Evolutionary conservation across 2,888 invertebrate genomes (phyloP).

Genomic region (Eretmocerus hayati): DNA sequence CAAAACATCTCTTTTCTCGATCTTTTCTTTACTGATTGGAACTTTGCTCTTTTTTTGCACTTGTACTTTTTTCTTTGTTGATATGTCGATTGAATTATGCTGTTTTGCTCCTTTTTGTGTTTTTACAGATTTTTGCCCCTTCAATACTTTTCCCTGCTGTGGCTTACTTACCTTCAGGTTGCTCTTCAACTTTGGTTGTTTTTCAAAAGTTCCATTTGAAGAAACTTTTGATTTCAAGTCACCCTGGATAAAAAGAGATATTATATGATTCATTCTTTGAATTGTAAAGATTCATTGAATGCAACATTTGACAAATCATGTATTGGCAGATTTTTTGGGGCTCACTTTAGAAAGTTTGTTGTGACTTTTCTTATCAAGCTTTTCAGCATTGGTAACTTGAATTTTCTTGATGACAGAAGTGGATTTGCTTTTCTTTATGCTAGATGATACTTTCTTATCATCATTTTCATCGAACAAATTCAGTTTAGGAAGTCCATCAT

Average conservation of each 20-base stretch:
- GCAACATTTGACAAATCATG: not conserved
- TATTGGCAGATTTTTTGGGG: no score
- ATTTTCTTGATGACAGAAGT: no score
- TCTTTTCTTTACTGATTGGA: conserved; percentile 1
- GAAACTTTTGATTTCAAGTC: not conserved
- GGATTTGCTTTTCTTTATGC: conserved; percentile 8
- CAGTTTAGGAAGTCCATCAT: conserved; percentile 12
- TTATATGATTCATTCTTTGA: not conserved
- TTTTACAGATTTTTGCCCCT: not conserved
- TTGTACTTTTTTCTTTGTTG: conserved; percentile 5
- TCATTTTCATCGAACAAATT: conserved; percentile 12
- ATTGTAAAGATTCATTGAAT: not conserved
- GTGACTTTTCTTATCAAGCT: not conserved
- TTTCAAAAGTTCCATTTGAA: not conserved
- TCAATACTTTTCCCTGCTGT: not conserved
- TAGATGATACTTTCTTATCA: not conserved
- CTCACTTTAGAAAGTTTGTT: conserved; percentile 1
- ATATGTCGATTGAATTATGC: not conserved
- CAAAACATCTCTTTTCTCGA: not conserved
- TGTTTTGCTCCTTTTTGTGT: not conserved
- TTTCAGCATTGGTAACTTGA: no score
- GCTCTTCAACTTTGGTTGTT: conserved; percentile 13
- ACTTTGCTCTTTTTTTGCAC: conserved; percentile 6
- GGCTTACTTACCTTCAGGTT: not conserved
- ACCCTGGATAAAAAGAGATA: not conserved